A percentile compares a stretch with the other conserved stretches of the same genome.
Conservation (phyloP, 2,113 vertebrate species). For the Nibea albiflora region DNA sequence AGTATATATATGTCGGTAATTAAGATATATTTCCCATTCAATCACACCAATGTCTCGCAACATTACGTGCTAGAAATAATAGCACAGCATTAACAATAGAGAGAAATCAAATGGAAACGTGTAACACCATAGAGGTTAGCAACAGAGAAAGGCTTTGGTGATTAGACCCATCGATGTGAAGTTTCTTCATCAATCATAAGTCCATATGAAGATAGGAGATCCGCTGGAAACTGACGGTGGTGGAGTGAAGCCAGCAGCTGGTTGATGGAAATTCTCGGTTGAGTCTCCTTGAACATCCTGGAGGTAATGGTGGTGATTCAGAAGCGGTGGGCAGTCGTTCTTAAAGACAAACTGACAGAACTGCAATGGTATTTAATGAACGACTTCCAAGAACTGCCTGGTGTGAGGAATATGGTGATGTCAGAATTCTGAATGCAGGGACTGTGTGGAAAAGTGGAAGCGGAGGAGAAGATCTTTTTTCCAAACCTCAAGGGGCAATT, state of each 20-base stretch:
- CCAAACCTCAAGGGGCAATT: too few species aligned
- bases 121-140: not conserved
- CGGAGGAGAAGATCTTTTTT: not conserved
- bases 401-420: not conserved
- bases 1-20: not conserved
- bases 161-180: not conserved
- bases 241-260: slow-evolving; percentile 9
- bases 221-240: not conserved
- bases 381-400: not conserved
- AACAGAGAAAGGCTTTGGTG: not conserved
- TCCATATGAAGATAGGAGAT: not conserved
- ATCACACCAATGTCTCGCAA: not conserved
- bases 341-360: not conserved
- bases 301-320: not conserved
- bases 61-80: too few species aligned
- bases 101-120: not conserved
- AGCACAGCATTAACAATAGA: too few species aligned
- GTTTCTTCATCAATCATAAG: not conserved
- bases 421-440: not conserved
- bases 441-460: not conserved
- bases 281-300: not conserved
- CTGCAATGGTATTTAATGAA: not conserved
- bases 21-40: too few species aligned
- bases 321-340: not conserved
- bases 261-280: slow-evolving; percentile 15